A percentile compares a stretch with the other conserved stretches of the same genome.
Conservation (phyloP, 2,113 vertebrate species). For the Tautogolabrus adspersus region DNA sequence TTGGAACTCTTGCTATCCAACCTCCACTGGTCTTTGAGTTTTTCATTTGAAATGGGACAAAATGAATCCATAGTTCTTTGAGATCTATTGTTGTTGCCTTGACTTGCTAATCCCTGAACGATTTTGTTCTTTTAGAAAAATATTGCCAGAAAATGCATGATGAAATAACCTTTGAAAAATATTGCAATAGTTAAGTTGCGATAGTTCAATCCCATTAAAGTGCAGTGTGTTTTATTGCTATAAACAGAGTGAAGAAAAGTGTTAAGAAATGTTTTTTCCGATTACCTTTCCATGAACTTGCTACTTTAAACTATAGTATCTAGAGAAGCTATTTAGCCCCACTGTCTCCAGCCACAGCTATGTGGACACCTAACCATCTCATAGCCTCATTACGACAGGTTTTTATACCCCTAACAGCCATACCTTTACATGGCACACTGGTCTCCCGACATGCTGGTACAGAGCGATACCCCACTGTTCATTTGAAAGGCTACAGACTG, state of each 20-base stretch:
- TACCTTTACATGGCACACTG: conserved; percentile 37
- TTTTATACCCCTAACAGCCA: conserved; percentile 31
- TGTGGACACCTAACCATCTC: conserved; percentile 42
- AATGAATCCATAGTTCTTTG: conserved; percentile 47
- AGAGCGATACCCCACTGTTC: conserved; percentile 31
- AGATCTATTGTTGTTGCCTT: conserved; percentile 47
- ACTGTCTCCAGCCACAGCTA: conserved; percentile 26
- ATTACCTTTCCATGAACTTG: conserved; percentile 23
- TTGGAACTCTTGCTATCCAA: conserved; percentile 69
- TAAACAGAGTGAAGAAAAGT: background rate
- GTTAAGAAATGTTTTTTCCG: background rate
- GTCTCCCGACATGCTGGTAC: conserved; percentile 44
- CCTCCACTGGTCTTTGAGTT: conserved; percentile 27
- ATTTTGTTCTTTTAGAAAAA: conserved; percentile 23
- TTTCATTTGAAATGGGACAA: conserved; percentile 17
- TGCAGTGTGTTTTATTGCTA: too few relatives aligned
- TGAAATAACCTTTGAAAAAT: too few relatives aligned
- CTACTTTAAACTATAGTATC: conserved; percentile 26
- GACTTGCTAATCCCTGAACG: conserved; percentile 46
- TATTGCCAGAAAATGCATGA: background rate
- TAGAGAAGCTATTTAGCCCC: conserved; percentile 20
- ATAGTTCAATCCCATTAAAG: too few relatives aligned
- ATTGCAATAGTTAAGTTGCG: too few relatives aligned
- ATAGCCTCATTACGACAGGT: conserved; percentile 42
- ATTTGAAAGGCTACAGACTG: conserved; percentile 53